Conservation (phyloP, 2,888 invertebrate genomes). For the Cheilosia variabilis region DNA sequence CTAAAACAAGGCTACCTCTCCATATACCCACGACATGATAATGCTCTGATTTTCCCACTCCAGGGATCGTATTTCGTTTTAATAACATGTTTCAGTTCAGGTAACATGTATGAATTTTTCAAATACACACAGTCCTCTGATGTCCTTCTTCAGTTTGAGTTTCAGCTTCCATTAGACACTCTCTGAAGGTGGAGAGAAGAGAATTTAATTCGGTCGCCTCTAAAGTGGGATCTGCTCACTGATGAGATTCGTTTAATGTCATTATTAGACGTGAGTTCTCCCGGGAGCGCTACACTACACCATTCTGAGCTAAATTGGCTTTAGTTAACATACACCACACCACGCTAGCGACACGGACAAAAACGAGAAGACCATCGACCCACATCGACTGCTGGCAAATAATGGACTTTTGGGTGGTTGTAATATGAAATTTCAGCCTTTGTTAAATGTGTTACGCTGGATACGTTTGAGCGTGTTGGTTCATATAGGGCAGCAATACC, state of each 20-base stretch:
- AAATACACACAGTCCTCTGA: constrained; percentile 52
- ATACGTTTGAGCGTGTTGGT: constrained; percentile 40
- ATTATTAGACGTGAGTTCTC: constrained; percentile 73
- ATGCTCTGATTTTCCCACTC: constrained; percentile 30
- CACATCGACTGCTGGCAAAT: constrained; percentile 57
- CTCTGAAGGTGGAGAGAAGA: constrained; percentile 43
- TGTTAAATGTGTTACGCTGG: constrained; percentile 54
- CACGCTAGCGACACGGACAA: constrained; percentile 48
- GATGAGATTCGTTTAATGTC: constrained; percentile 74
- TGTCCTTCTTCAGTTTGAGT: constrained; percentile 56
- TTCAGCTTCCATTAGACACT: constrained; percentile 50
- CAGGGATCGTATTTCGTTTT: constrained; percentile 65
- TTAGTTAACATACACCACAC: constrained; percentile 49
- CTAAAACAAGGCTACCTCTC: constrained; percentile 13
- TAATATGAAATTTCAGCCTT: constrained; percentile 63
- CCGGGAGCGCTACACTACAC: constrained; percentile 63
- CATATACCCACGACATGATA: not conserved
- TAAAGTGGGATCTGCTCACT: constrained; percentile 64
- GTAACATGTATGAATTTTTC: constrained; percentile 71
- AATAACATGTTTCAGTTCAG: constrained; percentile 72
- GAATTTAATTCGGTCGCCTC: constrained; percentile 67
- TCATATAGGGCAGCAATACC: constrained; percentile 20
- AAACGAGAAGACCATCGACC: constrained; percentile 55
- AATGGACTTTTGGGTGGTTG: constrained; percentile 59
- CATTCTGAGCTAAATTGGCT: constrained; percentile 69